These are phyloP conservation scores for Orthonyx spaldingii DNA, from an alignment of 2,113 vertebrate species.

Conservation along the genomic window DNA sequence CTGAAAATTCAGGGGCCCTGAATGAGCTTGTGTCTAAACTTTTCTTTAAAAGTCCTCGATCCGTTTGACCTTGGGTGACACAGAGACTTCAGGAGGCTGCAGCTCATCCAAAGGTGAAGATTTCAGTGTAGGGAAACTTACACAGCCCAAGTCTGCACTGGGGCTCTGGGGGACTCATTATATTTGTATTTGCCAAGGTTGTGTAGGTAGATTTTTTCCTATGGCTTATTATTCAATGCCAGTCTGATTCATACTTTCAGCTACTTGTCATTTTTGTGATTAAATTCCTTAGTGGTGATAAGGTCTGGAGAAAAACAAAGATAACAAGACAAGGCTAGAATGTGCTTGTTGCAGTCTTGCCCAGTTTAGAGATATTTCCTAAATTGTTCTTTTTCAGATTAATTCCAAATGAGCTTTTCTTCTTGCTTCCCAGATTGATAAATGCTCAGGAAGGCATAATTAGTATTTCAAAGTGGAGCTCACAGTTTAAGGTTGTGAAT, in stretches of 20 bases:
- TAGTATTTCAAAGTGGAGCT: not conserved
- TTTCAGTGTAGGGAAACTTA: not conserved
- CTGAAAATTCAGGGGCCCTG: not conserved
- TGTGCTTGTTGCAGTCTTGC: slow-evolving; percentile 5
- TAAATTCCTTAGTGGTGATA: slow-evolving; percentile 49
- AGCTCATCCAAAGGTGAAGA: not conserved
- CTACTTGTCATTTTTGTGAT: slow-evolving; percentile 34
- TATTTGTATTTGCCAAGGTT: not conserved
- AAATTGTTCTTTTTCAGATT: not conserved
- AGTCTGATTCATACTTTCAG: slow-evolving; percentile 48
- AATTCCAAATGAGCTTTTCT: not conserved
- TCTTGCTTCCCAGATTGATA: not conserved
- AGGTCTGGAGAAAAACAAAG: not conserved
- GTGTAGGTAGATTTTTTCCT: not conserved
- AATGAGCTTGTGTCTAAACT: not conserved
- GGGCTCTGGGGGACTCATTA: not conserved
- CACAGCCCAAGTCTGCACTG: not conserved
- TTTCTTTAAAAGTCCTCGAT: not conserved
- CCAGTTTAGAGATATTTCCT: not conserved
- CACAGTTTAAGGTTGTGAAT: not conserved
- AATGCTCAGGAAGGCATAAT: not conserved
- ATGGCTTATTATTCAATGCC: not conserved
- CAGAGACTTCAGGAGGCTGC: not conserved
- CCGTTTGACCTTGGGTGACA: not conserved
- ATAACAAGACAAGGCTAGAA: slow-evolving; percentile 36